phyloP scores from a whole-genome alignment of 2,888 invertebrate species.

The Tinea semifulvella region DNA sequence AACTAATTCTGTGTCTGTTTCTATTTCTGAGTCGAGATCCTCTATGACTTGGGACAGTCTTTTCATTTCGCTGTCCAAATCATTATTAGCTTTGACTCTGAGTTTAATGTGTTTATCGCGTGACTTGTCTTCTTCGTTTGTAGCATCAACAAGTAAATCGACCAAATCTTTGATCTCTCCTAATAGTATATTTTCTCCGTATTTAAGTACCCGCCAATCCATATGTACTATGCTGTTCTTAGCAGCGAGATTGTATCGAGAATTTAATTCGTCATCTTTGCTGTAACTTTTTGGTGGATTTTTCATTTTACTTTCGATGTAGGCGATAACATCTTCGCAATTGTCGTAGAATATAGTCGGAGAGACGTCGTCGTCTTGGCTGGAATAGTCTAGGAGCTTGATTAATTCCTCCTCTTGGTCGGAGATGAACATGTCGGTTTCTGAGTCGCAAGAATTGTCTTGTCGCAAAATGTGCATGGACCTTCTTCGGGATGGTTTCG shows the following conservation, averaged over 20 bases:
- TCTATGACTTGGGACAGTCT: constrained; percentile 52
- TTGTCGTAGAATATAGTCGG: constrained; percentile 55
- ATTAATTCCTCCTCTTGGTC: constrained; percentile 82
- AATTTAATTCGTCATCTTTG: constrained; percentile 39
- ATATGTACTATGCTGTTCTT: constrained; percentile 51
- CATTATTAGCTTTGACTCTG: constrained; percentile 38
- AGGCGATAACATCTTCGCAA: constrained; percentile 50
- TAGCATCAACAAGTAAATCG: constrained; percentile 38
- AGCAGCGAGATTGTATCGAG: constrained; percentile 46
- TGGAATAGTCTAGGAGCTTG: constrained; percentile 75
- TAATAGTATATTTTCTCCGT: constrained; percentile 56
- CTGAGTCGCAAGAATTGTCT: constrained; percentile 63
- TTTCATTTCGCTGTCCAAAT: constrained; percentile 56
- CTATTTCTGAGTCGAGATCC: constrained; percentile 41
- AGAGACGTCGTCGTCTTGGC: constrained; percentile 68
- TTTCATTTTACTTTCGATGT: constrained; percentile 44
- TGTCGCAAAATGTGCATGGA: constrained; percentile 30
- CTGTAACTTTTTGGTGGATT: constrained; percentile 27
- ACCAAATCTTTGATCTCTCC: constrained; percentile 52
- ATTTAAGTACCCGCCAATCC: constrained; percentile 59
- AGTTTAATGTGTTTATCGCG: constrained; percentile 34
- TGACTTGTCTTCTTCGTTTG: constrained; percentile 35
- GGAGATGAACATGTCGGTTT: constrained; percentile 79
- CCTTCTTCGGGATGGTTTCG: constrained; percentile 35
- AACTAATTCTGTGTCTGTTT: constrained; percentile 24